phyloP scores from a whole-genome alignment of 30 jellyfish, hydroid and myxozoan species.

The Pseudorhiza aurosa region DNA sequence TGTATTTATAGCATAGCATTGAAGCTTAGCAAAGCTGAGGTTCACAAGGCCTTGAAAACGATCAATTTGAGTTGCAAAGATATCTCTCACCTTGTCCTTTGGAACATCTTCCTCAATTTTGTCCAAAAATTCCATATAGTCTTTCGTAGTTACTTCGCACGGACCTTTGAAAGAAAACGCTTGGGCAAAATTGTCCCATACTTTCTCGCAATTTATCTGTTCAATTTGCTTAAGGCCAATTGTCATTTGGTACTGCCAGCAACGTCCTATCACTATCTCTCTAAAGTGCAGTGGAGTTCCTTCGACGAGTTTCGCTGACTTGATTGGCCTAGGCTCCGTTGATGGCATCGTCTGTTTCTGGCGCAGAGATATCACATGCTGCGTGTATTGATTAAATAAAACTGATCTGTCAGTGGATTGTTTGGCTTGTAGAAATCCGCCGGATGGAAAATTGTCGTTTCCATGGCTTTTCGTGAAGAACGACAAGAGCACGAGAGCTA shows the following conservation, averaged over 20 bases:
- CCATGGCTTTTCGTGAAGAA: too few species aligned
- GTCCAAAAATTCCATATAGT: slow-evolving; percentile 68
- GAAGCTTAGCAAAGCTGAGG: too few species aligned
- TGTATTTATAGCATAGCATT: too few species aligned
- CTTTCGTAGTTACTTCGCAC: slow-evolving; percentile 76
- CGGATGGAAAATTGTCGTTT: too few species aligned
- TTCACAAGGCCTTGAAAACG: too few species aligned
- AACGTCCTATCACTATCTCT: slow-evolving; percentile 86
- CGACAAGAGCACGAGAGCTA: too few species aligned
- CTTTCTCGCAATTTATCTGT: slow-evolving; percentile 70
- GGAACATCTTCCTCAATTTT: slow-evolving; percentile 89
- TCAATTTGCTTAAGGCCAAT: slow-evolving; percentile 62
- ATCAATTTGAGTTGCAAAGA: too few species aligned
- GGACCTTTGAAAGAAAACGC: slow-evolving; percentile 94
- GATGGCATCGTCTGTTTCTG: background rate
- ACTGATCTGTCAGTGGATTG: too few species aligned
- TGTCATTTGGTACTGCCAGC: slow-evolving; percentile 89
- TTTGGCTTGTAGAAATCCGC: too few species aligned
- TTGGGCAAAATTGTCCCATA: slow-evolving; percentile 76
- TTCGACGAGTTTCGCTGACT: slow-evolving; percentile 43
- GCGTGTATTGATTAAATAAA: too few species aligned
- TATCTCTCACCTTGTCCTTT: slow-evolving; percentile 75
- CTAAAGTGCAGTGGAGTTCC: slow-evolving; percentile 84
- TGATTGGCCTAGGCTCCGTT: slow-evolving; percentile 48
- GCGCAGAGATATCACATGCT: too few species aligned